These are phyloP conservation scores for Carollia perspicillata DNA, from an alignment of 2,113 vertebrate genomes.

Conservation along the genomic window DNA sequence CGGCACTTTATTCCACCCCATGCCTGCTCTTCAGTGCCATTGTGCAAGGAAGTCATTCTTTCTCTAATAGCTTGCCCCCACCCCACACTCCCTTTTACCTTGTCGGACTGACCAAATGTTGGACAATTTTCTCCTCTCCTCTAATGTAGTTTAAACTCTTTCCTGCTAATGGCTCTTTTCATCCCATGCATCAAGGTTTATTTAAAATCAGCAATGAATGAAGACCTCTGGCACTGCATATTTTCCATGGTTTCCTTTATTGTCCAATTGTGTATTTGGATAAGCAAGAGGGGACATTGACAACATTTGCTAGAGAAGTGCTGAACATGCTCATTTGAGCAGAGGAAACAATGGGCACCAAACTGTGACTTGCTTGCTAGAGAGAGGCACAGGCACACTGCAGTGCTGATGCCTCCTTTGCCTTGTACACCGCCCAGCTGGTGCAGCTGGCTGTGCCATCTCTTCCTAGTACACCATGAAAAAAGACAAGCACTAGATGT, in stretches of 20 bases:
- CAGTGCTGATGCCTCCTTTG: rapidly evolving
- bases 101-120: constrained; percentile 70
- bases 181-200: constrained; percentile 78
- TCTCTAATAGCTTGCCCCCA: constrained; percentile 64
- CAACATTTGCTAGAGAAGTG: constrained; percentile 58
- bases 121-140: constrained; percentile 65
- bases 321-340: constrained; percentile 46
- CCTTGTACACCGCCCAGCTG: too few relatives aligned
- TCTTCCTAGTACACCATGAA: not conserved
- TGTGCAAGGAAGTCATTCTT: constrained; percentile 47
- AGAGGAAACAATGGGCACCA: constrained; percentile 13
- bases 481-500: not conserved
- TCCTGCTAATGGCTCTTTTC: constrained; percentile 77
- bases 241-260: constrained; percentile 73
- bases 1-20: not conserved
- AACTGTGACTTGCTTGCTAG: not conserved
- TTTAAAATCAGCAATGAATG: constrained; percentile 79
- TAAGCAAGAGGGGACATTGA: constrained; percentile 73
- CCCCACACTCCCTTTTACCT: constrained; percentile 53
- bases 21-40: not conserved
- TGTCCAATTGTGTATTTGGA: constrained; percentile 74
- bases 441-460: not conserved
- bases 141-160: constrained; percentile 67
- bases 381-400: not conserved
- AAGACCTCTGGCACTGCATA: constrained; percentile 60